These are phyloP conservation scores for Hemibagrus guttatus DNA, from an alignment of 2,797 vertebrate genomes.

Conservation along the genomic window DNA sequence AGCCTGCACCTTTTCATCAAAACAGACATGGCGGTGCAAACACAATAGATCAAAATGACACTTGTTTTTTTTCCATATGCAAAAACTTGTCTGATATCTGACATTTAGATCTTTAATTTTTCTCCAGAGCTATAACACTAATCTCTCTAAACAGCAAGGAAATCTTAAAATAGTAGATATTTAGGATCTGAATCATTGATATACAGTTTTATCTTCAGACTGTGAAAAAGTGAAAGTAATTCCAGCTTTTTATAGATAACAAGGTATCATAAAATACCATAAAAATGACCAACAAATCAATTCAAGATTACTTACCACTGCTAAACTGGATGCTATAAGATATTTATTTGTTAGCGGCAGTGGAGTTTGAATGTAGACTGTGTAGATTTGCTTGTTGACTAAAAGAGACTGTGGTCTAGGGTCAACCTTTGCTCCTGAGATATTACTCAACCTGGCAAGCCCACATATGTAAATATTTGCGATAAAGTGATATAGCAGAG, in stretches of 20 bases:
- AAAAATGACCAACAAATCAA: background rate
- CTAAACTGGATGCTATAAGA: background rate
- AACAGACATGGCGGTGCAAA: background rate
- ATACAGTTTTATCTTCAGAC: background rate
- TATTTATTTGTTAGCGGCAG: background rate
- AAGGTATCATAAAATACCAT: background rate
- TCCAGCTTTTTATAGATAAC: background rate
- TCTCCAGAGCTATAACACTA: background rate
- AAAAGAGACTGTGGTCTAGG: background rate
- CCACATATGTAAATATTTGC: background rate
- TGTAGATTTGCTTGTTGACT: background rate
- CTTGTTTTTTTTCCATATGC: background rate
- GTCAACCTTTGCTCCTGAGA: background rate
- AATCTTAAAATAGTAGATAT: background rate
- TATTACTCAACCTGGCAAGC: constrained; percentile 15
- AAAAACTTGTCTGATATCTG: background rate
- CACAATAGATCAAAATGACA: background rate
- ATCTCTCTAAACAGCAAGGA: background rate
- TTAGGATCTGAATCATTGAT: background rate
- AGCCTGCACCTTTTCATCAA: background rate
- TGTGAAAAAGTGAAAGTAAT: background rate
- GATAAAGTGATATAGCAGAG: background rate
- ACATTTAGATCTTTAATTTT: background rate
- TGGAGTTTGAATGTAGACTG: background rate
- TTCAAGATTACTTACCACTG: background rate